Evolutionary conservation across 2,888 invertebrate species (phyloP).

Genomic region (Coleophora flavipennella): DNA sequence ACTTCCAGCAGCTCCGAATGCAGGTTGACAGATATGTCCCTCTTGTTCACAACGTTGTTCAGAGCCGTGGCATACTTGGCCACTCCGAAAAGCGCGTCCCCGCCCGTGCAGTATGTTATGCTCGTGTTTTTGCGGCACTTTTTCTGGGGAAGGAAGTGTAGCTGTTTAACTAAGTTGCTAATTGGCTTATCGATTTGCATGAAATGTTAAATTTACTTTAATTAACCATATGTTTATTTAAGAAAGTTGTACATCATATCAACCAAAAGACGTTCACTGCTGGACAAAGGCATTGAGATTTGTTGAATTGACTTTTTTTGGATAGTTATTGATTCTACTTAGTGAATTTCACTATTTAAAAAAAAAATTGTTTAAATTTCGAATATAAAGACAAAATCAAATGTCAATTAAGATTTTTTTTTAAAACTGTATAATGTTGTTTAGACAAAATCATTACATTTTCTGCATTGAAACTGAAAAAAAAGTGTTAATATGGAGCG

Average conservation of each 20-base stretch:
- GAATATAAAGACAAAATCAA: background rate
- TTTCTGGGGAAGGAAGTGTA: conserved; percentile 53
- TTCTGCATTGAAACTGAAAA: no score
- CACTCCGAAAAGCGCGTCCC: conserved; percentile 89
- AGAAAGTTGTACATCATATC: no score
- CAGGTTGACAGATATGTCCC: conserved; percentile 83
- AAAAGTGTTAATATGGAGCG: no score
- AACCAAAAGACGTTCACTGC: no score
- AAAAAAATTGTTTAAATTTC: background rate
- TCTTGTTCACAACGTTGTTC: conserved; percentile 75
- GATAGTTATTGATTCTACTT: no score
- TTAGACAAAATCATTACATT: background rate
- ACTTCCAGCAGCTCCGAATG: conserved; percentile 83
- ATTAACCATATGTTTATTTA: no score
- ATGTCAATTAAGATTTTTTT: background rate
- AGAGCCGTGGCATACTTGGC: conserved; percentile 90
- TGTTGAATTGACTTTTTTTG: no score
- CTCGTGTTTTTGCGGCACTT: conserved; percentile 79
- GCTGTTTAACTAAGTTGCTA: background rate
- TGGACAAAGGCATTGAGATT: no score
- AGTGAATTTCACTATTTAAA: no score
- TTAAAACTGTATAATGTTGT: background rate
- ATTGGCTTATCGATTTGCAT: no score
- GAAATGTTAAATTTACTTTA: no score
- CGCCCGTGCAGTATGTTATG: conserved; percentile 86